phyloP scores from a whole-genome alignment of 2,888 invertebrate genomes.

The Salticus scenicus region DNA sequence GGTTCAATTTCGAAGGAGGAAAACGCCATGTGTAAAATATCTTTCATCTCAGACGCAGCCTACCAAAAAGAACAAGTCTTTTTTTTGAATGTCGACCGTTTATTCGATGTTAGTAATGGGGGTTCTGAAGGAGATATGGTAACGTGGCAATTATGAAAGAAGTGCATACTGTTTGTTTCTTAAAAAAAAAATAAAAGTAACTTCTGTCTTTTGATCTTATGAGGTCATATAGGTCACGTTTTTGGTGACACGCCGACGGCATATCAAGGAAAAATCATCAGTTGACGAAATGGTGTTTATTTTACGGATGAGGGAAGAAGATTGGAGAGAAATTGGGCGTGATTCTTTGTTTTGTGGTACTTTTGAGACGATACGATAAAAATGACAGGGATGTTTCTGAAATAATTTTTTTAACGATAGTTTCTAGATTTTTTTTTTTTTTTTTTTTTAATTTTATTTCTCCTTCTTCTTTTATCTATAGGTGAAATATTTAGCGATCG shows the following conservation, averaged over 20 bases:
- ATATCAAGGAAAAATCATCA: too few species aligned
- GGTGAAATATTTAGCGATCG: too few species aligned
- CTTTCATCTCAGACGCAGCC: not conserved
- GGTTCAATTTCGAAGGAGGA: not conserved
- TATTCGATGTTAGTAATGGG: not conserved
- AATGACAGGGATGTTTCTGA: not conserved
- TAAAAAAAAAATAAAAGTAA: not conserved
- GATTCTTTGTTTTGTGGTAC: not conserved
- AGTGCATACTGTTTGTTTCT: not conserved
- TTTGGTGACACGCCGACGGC: not conserved
- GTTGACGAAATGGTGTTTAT: slow-evolving; percentile 3
- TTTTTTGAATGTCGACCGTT: not conserved
- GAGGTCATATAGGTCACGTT: not conserved
- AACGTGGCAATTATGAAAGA: not conserved
- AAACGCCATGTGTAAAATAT: not conserved
- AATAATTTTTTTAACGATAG: too few species aligned
- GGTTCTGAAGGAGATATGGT: not conserved
- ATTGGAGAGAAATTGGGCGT: not conserved
- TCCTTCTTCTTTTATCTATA: too few species aligned
- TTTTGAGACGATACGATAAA: not conserved
- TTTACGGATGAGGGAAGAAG: not conserved
- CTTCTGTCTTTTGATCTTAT: not conserved
- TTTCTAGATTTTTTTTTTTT: too few species aligned
- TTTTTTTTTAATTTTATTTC: too few species aligned
- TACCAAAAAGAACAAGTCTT: not conserved